Conservation (phyloP, 2,113 vertebrate genomes). For the Ceyx cyanopectus region DNA sequence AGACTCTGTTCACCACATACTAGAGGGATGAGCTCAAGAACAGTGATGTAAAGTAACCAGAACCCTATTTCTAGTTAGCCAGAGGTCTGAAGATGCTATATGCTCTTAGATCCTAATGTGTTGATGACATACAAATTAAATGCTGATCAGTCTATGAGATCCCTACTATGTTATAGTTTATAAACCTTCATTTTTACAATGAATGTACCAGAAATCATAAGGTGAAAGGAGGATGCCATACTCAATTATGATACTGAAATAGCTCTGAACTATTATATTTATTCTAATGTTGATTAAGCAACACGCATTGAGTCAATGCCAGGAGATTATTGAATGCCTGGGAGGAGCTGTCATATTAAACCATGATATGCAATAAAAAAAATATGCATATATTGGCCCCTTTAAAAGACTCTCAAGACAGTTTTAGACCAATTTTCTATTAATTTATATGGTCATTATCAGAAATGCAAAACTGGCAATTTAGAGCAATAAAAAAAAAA, state of each 20-base stretch:
- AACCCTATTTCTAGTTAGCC: not conserved
- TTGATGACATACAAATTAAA: not conserved
- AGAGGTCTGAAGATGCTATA: not conserved
- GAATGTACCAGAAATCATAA: not conserved
- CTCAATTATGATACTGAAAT: not conserved
- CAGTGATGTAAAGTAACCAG: not conserved
- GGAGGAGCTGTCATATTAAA: not conserved
- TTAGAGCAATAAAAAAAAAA: not conserved
- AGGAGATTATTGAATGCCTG: not conserved
- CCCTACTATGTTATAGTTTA: not conserved
- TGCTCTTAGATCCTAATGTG: not conserved
- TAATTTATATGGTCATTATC: not conserved
- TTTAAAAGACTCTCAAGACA: not conserved
- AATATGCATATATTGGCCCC: rapidly evolving
- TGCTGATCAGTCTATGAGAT: not conserved
- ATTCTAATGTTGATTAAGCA: not conserved
- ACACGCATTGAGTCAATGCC: not conserved
- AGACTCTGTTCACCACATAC: not conserved
- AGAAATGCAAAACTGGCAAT: not conserved
- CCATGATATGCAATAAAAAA: not conserved
- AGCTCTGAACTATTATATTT: not conserved
- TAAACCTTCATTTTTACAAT: not conserved
- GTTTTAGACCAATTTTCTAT: not conserved
- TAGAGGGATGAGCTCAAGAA: not conserved
- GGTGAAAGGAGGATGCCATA: not conserved